Percentiles rank a stretch among this genome's conserved stretches.
phyloP scores from a whole-genome alignment of 2,797 vertebrate genomes.

The Pogonophryne albipinna region DNA sequence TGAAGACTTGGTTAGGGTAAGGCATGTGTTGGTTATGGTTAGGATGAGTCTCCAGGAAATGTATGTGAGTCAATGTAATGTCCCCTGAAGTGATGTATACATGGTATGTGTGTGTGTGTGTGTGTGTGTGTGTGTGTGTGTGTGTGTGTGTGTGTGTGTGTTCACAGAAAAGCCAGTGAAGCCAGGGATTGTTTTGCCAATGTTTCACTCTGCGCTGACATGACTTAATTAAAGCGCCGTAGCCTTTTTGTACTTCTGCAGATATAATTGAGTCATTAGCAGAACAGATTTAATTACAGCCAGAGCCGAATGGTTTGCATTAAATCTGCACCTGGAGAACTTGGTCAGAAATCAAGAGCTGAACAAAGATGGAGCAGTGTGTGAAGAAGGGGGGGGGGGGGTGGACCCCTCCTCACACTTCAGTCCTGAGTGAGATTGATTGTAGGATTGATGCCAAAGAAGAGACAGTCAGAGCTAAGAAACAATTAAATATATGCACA shows the following conservation, averaged over 20 bases:
- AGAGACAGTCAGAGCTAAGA: neutral
- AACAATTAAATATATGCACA: neutral
- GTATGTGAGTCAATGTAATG: too few species aligned
- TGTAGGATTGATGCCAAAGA: neutral
- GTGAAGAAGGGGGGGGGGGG: slow-evolving; percentile 16
- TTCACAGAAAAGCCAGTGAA: slow-evolving; percentile 22
- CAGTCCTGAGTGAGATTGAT: neutral
- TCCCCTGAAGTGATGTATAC: too few species aligned
- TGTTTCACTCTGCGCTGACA: slow-evolving; percentile 69
- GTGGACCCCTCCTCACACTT: slow-evolving; percentile 1
- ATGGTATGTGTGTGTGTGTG: too few species aligned
- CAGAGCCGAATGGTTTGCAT: slow-evolving; percentile 58
- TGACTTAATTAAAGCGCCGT: slow-evolving; percentile 74
- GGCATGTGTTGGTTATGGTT: too few species aligned
- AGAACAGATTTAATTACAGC: slow-evolving; percentile 77
- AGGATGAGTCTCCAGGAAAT: too few species aligned
- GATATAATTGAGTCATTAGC: slow-evolving; percentile 79
- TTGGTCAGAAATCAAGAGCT: slow-evolving; percentile 60
- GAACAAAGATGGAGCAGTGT: slow-evolving; percentile 43
- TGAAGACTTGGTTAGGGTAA: too few species aligned
- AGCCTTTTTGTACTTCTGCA: slow-evolving; percentile 71
- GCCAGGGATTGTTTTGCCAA: slow-evolving; percentile 51
- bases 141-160: too few species aligned
- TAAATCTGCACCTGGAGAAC: slow-evolving; percentile 71
- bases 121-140: too few species aligned